phyloP scores from a whole-genome alignment of 2,888 invertebrate species.

The Lithosia quadra region DNA sequence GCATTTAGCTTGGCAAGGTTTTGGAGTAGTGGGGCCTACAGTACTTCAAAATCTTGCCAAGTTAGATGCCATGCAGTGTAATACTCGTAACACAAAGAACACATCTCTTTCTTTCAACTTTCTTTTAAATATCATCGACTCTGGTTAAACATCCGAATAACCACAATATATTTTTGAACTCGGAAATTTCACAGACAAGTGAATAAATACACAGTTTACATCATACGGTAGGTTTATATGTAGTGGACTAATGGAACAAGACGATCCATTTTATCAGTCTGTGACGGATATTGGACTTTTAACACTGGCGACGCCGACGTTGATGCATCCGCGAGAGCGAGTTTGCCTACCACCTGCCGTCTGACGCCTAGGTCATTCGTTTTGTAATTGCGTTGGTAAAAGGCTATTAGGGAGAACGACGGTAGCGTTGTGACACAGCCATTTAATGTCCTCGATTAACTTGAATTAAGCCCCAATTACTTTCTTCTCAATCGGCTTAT shows the following conservation, averaged over 20 bases:
- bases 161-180: neutral
- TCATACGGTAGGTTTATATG: neutral
- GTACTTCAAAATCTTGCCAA: too few relatives aligned
- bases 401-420: conserved; percentile 57
- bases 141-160: neutral
- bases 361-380: neutral
- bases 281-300: neutral
- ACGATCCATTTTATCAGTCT: neutral
- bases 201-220: neutral
- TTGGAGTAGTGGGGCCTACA: too few relatives aligned
- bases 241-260: neutral
- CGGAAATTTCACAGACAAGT: neutral
- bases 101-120: too few relatives aligned
- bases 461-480: conserved; percentile 57
- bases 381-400: conserved; percentile 57
- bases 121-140: neutral
- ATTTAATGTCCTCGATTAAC: conserved; percentile 62
- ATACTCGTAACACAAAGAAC: too few relatives aligned
- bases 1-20: too few relatives aligned
- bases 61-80: too few relatives aligned
- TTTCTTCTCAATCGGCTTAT: conserved; percentile 45
- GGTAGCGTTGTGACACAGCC: conserved; percentile 55
- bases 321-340: neutral
- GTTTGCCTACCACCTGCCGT: neutral
- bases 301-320: neutral